Base-by-base conservation (phyloP, 1,140 invertebrate genomes). In the Sinella curviseta region DNA sequence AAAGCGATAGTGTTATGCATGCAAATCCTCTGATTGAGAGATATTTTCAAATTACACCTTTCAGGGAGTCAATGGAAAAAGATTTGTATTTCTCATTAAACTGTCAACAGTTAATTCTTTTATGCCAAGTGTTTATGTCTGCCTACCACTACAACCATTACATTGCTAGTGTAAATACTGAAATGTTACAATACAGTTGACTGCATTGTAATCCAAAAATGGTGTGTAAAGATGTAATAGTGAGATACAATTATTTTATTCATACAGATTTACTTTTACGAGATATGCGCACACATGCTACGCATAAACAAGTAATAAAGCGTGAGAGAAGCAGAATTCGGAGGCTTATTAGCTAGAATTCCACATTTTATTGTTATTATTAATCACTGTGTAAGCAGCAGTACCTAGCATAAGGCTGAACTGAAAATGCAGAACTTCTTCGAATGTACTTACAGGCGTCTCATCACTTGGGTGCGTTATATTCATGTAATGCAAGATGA, bases 21-120 rank as follows among this genome's bases (percentile, higher is more conserved):
- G 65, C 24, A 70, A 70, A 70, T 70, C 65, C 65, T 70, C 65
- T 70, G 65, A 70, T 70, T 70, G 65, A 70, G 65, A 70, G 65
- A 70, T 70, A 70, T 70, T 70, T 70, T 70, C 24, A 70, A 70
- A 33, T 70, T 33, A 70, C 65, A 70, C 65, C 65, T 70, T 70
- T 70, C 65, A 70, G 8, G 31, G 31, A 70, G 65, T 70, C 65
- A 70, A 70, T 70, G 28, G 65, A 8, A 70, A 70, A 33, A 70
- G 65, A 70, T 70, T 70, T 70, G 65, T 70, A 33, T 33, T 31
- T 70, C 65, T 70, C 65, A 70, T 70, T 70, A 70, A 70, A 70
- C 31, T 70, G 65, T 70, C 65, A 70, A 70, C 65, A 70, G 28
- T 70, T 70, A 70, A 70, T 70, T 70, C 65, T n/a, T 31, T 70